Percentiles rank a stretch among this genome's conserved stretches.
Conservation (phyloP, 2,113 vertebrate genomes). For the Hippopotamus amphibius region DNA sequence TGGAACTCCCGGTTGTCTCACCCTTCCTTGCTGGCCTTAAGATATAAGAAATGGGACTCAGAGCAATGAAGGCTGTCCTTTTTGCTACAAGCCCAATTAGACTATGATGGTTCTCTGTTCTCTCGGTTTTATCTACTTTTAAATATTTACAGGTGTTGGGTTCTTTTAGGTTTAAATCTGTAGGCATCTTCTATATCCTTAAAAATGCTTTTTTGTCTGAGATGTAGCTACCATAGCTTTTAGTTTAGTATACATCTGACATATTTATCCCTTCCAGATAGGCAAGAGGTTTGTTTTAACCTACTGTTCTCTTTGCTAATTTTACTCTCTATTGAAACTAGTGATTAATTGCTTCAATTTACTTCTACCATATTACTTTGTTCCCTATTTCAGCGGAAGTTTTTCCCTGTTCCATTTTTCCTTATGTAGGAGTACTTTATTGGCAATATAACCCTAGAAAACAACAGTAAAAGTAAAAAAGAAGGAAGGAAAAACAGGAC, state of each 20-base stretch:
- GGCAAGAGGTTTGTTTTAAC: background rate
- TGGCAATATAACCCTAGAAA: background rate
- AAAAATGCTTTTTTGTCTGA: background rate
- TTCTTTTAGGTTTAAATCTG: slow-evolving; percentile 23
- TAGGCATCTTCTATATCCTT: background rate
- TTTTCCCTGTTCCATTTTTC: background rate
- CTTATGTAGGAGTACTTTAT: background rate
- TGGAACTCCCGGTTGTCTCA: background rate
- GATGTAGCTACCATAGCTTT: background rate
- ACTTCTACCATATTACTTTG: background rate
- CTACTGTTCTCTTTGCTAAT: background rate
- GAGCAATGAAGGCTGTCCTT: background rate
- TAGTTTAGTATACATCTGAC: background rate
- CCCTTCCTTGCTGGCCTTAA: background rate
- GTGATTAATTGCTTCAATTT: background rate
- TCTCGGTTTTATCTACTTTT: background rate
- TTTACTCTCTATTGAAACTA: background rate
- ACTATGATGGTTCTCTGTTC: background rate
- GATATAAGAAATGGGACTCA: background rate
- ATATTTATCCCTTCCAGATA: background rate
- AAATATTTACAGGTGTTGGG: background rate
- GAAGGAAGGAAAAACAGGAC: background rate
- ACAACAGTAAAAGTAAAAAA: background rate
- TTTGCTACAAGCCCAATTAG: background rate
- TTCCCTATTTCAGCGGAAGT: background rate